Evolutionary conservation across 2,797 vertebrate species (phyloP).

Genomic region (Cyclopterus lumpus): DNA sequence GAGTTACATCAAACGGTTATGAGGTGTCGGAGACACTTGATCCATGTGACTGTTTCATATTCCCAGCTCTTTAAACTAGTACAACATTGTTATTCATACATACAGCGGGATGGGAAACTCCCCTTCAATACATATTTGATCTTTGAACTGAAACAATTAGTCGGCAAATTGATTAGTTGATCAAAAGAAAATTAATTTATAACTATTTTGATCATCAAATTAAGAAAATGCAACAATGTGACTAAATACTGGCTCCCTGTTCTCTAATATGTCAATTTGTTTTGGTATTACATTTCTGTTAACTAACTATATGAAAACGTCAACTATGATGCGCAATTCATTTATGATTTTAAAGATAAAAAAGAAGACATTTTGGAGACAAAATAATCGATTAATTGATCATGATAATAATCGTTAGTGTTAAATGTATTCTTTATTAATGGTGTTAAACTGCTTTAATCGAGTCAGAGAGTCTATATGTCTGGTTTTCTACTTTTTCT

Average conservation of each 20-base stretch:
- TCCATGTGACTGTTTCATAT: neutral
- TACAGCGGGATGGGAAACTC: neutral
- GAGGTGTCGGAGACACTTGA: neutral
- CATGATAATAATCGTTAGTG: neutral
- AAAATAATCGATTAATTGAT: neutral
- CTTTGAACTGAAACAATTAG: neutral
- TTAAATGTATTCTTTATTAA: neutral
- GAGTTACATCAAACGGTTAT: neutral
- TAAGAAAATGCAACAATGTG: neutral
- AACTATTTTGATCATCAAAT: neutral
- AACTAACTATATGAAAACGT: neutral
- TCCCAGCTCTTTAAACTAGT: conserved; percentile 1
- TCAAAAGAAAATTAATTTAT: neutral
- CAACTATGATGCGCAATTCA: neutral
- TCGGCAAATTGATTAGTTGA: neutral
- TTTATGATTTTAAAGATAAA: neutral
- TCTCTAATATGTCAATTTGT: neutral
- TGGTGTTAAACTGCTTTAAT: neutral
- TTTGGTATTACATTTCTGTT: neutral
- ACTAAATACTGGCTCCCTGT: neutral
- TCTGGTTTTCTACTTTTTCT: neutral
- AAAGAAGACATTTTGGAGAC: neutral
- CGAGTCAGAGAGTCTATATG: neutral
- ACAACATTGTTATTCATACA: neutral
- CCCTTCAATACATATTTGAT: neutral